A percentile compares a stretch with the other conserved stretches of the same genome.
Evolutionary conservation across 1,140 invertebrate genomes (phyloP).

Genomic region (Ceratitis capitata): DNA sequence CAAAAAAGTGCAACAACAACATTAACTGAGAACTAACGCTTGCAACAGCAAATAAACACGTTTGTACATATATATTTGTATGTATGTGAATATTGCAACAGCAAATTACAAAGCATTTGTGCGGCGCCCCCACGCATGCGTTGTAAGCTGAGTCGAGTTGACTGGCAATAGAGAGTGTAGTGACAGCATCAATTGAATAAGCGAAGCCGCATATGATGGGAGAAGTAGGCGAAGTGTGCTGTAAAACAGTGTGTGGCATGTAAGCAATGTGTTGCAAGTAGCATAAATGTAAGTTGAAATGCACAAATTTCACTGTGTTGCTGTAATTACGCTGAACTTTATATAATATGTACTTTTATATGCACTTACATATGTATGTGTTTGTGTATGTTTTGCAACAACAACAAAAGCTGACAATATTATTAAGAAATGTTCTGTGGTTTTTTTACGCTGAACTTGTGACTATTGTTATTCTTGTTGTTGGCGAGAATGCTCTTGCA

Average conservation of each 20-base stretch:
- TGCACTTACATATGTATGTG: too few species aligned
- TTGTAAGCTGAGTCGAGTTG: too few species aligned
- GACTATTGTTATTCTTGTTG: background rate
- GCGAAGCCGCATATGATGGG: background rate
- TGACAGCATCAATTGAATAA: background rate
- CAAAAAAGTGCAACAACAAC: background rate
- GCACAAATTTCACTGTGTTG: background rate
- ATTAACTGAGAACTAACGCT: too few species aligned
- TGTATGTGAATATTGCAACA: too few species aligned
- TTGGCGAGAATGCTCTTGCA: background rate
- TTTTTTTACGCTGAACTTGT: background rate
- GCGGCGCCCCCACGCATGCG: background rate
- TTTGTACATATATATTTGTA: too few species aligned
- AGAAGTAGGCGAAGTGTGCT: too few species aligned
- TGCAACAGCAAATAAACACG: background rate
- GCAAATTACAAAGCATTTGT: background rate
- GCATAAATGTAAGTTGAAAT: background rate
- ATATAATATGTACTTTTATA: too few species aligned
- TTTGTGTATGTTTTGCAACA: background rate
- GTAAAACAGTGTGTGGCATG: too few species aligned
- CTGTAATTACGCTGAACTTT: too few species aligned
- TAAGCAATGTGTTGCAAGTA: background rate
- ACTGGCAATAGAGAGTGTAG: background rate
- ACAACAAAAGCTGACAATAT: background rate
- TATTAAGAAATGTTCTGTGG: background rate